Base-by-base conservation (phyloP, 2,113 vertebrate species). In the Tenrec ecaudatus region DNA sequence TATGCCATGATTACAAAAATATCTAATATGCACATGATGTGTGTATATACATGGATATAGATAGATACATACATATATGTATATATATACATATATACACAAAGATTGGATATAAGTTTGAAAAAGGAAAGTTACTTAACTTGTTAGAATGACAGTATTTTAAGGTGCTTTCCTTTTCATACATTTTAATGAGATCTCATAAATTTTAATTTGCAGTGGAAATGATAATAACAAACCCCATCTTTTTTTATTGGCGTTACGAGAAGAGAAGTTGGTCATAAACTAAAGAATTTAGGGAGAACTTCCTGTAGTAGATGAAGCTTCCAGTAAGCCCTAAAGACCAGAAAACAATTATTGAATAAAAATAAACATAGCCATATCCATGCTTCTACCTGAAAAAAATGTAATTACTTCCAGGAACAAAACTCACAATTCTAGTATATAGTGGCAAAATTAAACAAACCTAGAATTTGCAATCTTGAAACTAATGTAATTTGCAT, bases 231-330 rank as follows among this genome's bases (percentile, higher is more conserved):
- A 75, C n/a, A 22, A 23, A 25, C 33, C 29, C 68, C 81, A 29
- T 36, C 58, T 29, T 86, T 78, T 93, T 84, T 38, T 58, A 15
- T 62, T 31, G 43, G 19, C 76, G 20, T 75, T 83, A 53, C 82
- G 66, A 84, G 29, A 66, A 89, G 58, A 29, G 6, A 86, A 90
- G 71, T 2, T 43, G 81, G 80, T 19, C 33, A 78, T 66, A 85
- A 91, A 86, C 38, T 73, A 71, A 80, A 84, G 68, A 90, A 88
- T 88, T 90, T 86, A 86, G 5, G 1, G 38, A 85, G 88, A 53
- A 8, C n/a, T 58, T 86, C 23, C 33, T 60, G 53, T 62, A 68
- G 10, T 9, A 31, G 2, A 87, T 27, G 57, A 92, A 15, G 38
- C 11, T 78, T 78, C n/a, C 64, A 82, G 9, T 58, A 71, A 47